phyloP scores from a whole-genome alignment of 2,113 vertebrate genomes.

The Melanerpes formicivorus region DNA sequence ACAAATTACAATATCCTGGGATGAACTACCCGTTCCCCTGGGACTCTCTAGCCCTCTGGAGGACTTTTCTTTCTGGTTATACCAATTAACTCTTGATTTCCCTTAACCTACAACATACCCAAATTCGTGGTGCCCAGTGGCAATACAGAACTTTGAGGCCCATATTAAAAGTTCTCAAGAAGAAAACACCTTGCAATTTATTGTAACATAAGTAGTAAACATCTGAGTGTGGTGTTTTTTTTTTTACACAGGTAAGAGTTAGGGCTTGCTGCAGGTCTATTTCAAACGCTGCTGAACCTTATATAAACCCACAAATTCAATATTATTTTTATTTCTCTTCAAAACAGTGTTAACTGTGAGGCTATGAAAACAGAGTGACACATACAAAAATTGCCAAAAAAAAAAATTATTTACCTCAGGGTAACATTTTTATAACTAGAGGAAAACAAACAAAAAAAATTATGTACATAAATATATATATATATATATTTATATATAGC shows the following conservation, averaged over 20 bases:
- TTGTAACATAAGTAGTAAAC: conserved; percentile 62
- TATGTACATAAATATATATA: conserved; percentile 73
- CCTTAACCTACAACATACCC: not conserved
- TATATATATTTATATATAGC: conserved; percentile 59
- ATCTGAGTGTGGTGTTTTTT: not conserved
- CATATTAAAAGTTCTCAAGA: conserved; percentile 8
- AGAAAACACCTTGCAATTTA: conserved; percentile 38
- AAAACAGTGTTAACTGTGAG: conserved; percentile 45
- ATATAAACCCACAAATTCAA: conserved; percentile 16
- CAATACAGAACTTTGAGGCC: not conserved
- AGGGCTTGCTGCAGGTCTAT: conserved; percentile 24
- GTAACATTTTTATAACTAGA: conserved; percentile 60
- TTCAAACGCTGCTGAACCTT: conserved; percentile 43
- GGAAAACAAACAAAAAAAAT: conserved; percentile 48
- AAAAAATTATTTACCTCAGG: conserved; percentile 70
- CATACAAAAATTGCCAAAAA: conserved; percentile 51
- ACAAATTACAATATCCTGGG: too few relatives aligned
- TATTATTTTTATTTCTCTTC: conserved; percentile 7
- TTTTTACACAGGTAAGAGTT: conserved; percentile 52
- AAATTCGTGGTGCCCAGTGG: not conserved
- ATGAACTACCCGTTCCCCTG: too few relatives aligned
- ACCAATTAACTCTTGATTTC: too few relatives aligned
- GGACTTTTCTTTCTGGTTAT: too few relatives aligned
- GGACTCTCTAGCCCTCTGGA: too few relatives aligned
- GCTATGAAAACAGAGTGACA: conserved; percentile 60